Evolutionary conservation across 2,888 invertebrate genomes (phyloP), one percentile per base, ranked within the genome.

Genomic region (Lysandra bellargus): DNA sequence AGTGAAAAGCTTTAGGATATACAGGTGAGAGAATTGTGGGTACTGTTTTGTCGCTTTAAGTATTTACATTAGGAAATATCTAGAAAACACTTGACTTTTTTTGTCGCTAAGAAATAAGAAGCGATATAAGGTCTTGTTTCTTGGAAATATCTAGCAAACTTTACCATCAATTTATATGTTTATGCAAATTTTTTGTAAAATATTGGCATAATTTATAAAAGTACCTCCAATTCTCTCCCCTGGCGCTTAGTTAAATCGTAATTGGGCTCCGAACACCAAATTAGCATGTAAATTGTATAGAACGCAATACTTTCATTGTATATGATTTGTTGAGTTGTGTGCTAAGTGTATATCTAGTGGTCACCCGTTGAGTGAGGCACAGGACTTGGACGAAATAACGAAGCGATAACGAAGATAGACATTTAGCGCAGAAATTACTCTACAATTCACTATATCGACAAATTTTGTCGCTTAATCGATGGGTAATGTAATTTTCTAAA

Each of bases 311-410:
- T 88, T 89, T 90, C 88, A 86, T 84, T 91, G 90, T 91, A 88
- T 83, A 91, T 90, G 87, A 85, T 88, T 91, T 90, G 91, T 91
- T 92, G 89, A 90, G 87, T 91, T 91, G 89, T 86, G 83, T 86
- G n/a, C 85, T 88, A 86, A 80, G 82, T 85, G 85, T 86, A 83
- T 84, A 81, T 82, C 83, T 82, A 83, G 82, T 82, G 82, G 82
- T 83, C 92, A 93, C 93, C 93, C 92, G 93, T 93, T 93, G 92
- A 94, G 92, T 93, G 92, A 92, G 91, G 91, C 93, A 93, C 93
- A 80, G 85, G 82, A 81, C 69, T 69, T 17, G 30, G 14, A 9
- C 69, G 33, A 37, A 69, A 23, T 69, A 69, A 69, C 17, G 33
- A 33, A 69, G 5, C 69, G 69, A 69, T 69, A 69, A 69, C 33